Base-by-base conservation (phyloP, 2,888 invertebrate species). In the Hesperia comma region DNA sequence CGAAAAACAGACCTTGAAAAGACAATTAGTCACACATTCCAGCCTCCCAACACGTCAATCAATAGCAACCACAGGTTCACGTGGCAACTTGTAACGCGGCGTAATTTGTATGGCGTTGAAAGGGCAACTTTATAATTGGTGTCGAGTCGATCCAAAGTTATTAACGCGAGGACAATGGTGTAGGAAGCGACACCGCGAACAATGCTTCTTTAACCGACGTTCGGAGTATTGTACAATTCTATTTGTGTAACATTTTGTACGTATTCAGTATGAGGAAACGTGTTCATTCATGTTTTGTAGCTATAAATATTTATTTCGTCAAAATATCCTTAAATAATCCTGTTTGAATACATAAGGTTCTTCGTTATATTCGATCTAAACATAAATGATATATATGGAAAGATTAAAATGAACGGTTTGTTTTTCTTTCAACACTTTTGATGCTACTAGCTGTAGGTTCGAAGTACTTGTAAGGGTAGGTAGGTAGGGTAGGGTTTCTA, bases 71-170 rank as follows among this genome's bases (percentile, higher is more conserved):
- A 33, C 54, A 54, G 54, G 33, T 54, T 33, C 10, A 54, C 17
- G 15, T 70, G 68, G 67, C 49, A 68, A 67, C n/a, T 67, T 61
- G 61, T 51, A 63, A 63, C 68, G 61, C 66, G 63, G 67, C 72
- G 73, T 73, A 76, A 75, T 77, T 77, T 74, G 74, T 70, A 67
- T 57, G 70, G 58, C 64, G 69, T 71, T 75, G 77, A 77, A 77
- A 75, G 73, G 67, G 74, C 71, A 75, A 78, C 75, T 79, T 79
- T 81, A 82, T 88, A 89, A 90, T 90, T 89, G 87, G 82, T 79
- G 83, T 77, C 72, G 79, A 68, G 68, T 66, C 71, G 69, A 69
- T 74, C 70, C 73, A 55, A 61, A 64, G 71, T 73, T 74, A 74
- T 75, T 72, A 76, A 69, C 71, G 64, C 61, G 69, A 68, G 68